Conservation (phyloP, 2,113 vertebrate species). For the Rhipidura dahli region DNA sequence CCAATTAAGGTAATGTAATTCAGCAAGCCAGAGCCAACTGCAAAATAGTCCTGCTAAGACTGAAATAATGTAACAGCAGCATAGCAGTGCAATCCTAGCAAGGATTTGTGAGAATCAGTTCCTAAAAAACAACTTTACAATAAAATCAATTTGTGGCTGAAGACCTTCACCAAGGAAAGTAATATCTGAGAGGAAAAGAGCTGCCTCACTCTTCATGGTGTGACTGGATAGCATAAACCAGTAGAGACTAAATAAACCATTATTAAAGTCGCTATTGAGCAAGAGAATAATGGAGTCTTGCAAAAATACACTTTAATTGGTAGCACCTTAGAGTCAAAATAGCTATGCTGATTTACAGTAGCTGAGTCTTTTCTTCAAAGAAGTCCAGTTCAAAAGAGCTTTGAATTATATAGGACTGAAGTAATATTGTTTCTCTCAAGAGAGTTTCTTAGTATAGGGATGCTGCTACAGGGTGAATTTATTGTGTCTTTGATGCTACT, state of each 20-base stretch:
- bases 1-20: slow-evolving; percentile 14
- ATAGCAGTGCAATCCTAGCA: neutral
- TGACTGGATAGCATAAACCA: neutral
- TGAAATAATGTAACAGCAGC: neutral
- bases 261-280: neutral
- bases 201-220: neutral
- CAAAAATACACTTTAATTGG: neutral
- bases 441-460: neutral
- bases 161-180: neutral
- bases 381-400: neutral
- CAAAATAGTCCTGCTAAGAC: neutral
- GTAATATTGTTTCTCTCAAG: neutral
- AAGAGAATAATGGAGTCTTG: neutral
- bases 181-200: neutral
- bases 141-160: neutral
- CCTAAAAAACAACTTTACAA: neutral
- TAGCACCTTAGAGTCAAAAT: neutral
- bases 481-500: neutral
- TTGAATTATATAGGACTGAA: neutral
- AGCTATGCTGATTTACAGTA: neutral
- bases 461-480: neutral
- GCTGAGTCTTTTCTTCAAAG: neutral
- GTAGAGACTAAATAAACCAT: neutral
- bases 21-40: neutral
- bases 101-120: neutral